A percentile compares a stretch with the other conserved stretches of the same genome.
Evolutionary conservation across 2,113 vertebrate species (phyloP).

Genomic region (Petroica traversi): DNA sequence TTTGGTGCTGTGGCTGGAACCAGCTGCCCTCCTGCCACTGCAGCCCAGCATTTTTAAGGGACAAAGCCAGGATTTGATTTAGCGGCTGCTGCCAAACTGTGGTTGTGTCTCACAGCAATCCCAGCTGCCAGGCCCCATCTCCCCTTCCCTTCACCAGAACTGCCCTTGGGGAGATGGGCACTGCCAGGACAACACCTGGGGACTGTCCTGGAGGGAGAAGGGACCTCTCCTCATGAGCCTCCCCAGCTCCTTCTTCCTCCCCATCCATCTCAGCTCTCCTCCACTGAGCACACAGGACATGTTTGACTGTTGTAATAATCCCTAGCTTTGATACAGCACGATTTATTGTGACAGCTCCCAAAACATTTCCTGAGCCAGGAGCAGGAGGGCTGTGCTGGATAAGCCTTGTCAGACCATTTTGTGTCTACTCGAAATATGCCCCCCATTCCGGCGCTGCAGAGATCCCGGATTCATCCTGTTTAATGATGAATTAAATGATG

Average conservation of each 20-base stretch:
- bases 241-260: neutral
- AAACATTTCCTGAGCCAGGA: neutral
- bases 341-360: neutral
- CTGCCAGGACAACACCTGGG: neutral
- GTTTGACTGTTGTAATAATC: neutral
- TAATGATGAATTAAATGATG: too few species aligned
- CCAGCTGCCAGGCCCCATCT: accelerated
- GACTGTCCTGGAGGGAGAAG: neutral
- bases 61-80: neutral
- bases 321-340: neutral
- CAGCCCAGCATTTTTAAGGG: neutral
- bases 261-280: neutral
- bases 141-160: too few species aligned
- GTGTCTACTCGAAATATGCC: neutral
- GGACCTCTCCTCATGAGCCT: neutral
- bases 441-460: accelerated
- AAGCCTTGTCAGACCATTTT: neutral
- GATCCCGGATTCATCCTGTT: neutral
- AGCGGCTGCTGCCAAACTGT: neutral
- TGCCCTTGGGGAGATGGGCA: too few species aligned
- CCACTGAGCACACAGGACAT: accelerated
- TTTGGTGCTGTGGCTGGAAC: neutral
- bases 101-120: accelerated
- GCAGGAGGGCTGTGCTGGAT: neutral
- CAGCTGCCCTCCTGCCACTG: neutral